Evolutionary conservation across 1,140 invertebrate genomes (phyloP).

Genomic region (Formica exsecta): DNA sequence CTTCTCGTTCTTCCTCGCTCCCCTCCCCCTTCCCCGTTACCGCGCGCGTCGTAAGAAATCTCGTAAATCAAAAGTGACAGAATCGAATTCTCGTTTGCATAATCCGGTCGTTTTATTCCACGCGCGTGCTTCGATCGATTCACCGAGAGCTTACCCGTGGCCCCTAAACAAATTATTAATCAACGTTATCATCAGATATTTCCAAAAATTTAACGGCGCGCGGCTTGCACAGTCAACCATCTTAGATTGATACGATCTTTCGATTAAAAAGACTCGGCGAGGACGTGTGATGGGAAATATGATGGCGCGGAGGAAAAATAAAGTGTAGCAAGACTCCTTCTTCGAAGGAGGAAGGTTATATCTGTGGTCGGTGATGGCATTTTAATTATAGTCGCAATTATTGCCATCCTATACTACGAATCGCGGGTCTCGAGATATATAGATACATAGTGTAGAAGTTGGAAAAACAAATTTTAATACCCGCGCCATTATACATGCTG

Average conservation of each 20-base stretch:
- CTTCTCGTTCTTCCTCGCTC: background rate
- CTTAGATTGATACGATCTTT: slow-evolving; percentile 43
- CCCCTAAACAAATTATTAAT: slow-evolving; percentile 68
- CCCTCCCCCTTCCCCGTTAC: background rate
- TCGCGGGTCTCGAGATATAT: background rate
- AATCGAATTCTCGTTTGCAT: slow-evolving; percentile 73
- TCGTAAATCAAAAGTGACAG: slow-evolving; percentile 76
- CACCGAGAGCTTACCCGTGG: slow-evolving; percentile 21
- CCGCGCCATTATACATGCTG: background rate
- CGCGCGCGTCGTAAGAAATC: background rate
- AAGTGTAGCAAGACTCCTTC: slow-evolving; percentile 15
- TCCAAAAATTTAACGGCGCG: background rate
- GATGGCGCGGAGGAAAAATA: background rate
- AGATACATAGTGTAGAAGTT: background rate
- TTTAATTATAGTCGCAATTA: slow-evolving; percentile 49
- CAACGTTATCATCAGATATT: slow-evolving; percentile 46
- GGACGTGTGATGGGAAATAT: slow-evolving; percentile 2
- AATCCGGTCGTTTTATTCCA: slow-evolving; percentile 73
- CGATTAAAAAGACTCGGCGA: slow-evolving; percentile 42
- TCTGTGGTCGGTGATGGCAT: slow-evolving; percentile 44
- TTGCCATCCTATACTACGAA: background rate
- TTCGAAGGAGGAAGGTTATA: background rate
- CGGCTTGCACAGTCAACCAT: background rate
- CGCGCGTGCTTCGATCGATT: slow-evolving; percentile 52
- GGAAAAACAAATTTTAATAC: slow-evolving; percentile 36